Evolutionary conservation across 2,797 vertebrate species (phyloP), one percentile per base, ranked within the genome.

Genomic region (Okamejei kenojei): DNA sequence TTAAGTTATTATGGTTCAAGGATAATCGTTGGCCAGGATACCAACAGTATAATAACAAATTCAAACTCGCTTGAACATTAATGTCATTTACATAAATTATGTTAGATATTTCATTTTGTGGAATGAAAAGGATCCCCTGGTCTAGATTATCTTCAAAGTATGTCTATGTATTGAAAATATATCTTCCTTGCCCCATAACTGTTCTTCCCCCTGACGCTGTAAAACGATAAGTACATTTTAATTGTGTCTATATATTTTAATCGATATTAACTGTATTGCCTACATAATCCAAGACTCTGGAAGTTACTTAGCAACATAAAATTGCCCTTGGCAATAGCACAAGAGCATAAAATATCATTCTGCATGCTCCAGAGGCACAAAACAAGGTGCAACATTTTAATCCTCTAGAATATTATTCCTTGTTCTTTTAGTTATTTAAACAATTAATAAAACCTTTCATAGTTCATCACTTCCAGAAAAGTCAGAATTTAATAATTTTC

Each of bases 251-350:
- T 45, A 54, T 73, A 91, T 45, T 74, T 74, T 91, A 74, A 91
- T 91, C 35, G 54, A 74, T 54, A 91, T 91, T 74, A 91, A 90
- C 68, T 35, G 7, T 73, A 38, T 71, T 45, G 21, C 6, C 82
- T 35, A 38, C 54, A 74, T 54, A 74, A 74, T 74, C 73, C 65
- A 73, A 29, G 65, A 29, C 11, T 21, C 68, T 74, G 21, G 65
- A 74, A 91, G 88, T 91, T 91, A 91, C 88, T 73, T 45, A 45
- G 10, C 65, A 74, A 91, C 73, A 74, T 54, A 74, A 45, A 45
- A 29, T 9, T 26, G 23, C 68, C 23, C 65, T 91, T 54, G 68
- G 74, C 68, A 88, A 35, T 88, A 91, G 38, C 38, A 74, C 32
- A 91, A 91, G 38, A 91, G 38, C 10, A 74, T 45, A 91, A 54